Percentiles rank a stretch among this genome's conserved stretches.
These are phyloP conservation scores for Spondyliosoma cantharus DNA, from an alignment of 2,797 vertebrate species.

Conservation along the genomic window DNA sequence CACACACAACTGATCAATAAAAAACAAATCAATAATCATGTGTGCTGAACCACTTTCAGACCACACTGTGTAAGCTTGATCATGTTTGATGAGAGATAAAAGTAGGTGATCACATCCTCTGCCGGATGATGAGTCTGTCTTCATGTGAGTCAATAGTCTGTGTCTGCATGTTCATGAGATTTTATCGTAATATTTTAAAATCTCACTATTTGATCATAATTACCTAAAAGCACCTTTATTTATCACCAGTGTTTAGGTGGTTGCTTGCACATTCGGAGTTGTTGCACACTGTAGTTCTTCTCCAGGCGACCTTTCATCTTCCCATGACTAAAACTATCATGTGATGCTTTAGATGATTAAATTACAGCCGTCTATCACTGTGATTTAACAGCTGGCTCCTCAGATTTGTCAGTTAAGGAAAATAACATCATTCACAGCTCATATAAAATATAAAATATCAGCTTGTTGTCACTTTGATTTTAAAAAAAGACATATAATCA, in stretches of 20 bases:
- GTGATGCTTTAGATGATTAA: background rate
- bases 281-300: background rate
- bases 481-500: background rate
- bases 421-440: background rate
- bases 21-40: background rate
- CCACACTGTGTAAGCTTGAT: background rate
- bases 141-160: background rate
- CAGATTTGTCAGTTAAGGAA: background rate
- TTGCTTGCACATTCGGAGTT: background rate
- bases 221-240: background rate
- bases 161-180: background rate
- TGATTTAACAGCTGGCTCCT: background rate
- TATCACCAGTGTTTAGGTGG: background rate
- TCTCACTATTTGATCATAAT: background rate
- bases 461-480: background rate
- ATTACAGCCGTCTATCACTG: background rate
- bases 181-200: background rate
- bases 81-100: background rate
- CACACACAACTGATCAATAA: conserved; percentile 2
- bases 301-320: background rate
- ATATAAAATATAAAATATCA: background rate
- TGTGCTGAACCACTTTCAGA: background rate
- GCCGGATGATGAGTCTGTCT: background rate
- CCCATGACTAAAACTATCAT: background rate
- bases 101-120: background rate